Base-by-base conservation (phyloP, 2,113 vertebrate genomes). In the Microcebus ravelobensis region DNA sequence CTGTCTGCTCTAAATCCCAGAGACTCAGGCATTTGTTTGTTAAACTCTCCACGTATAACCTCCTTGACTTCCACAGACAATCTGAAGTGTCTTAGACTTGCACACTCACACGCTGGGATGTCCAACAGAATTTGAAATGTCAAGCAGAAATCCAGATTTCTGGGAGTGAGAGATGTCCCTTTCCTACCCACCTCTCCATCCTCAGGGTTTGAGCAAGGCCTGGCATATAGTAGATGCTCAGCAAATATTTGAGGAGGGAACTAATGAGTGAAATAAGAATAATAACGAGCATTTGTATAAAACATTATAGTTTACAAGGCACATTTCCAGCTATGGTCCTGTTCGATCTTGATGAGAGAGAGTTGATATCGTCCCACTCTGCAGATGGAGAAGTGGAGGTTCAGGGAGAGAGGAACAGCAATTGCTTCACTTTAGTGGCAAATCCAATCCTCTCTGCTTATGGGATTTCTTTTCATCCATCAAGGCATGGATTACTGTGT, bases 141-240 rank as follows among this genome's bases (percentile, higher is more conserved):
- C 5, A 5, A 11, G 65, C 31, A 57, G 76, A 57, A 57, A 48
- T 0, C 27, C 31, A 57, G 36, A 8, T 63, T 55, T 67, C 70
- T 25, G 2, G 0, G 57, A 48, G 71, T 59, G 29, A 81, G 13
- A 68, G n/a, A 1, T 0, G 15, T 50, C 48, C 13, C 9, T 48
- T 87, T 42, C 48, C n/a, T 27, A 20, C 1, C 23, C 5, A 36
- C 23, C 18, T 83, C 84, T 39, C 71, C 42, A 10, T 48, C 68
- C 63, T 50, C 36, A 14, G 4, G 61, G 39, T 67, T 48, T 65
- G 52, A 48, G 34, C 29, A 87, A 8, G 10, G 10, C 15, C 70
- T 31, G 39, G 23, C 42, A 59, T 48, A 7, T 20, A 36, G 6
- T 2, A 50, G 61, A n/a, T 48, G 17, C 52, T 83, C 70, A 25